Evolutionary conservation across 2,888 invertebrate genomes (phyloP).

Genomic region (Nasonovia ribisnigri): DNA sequence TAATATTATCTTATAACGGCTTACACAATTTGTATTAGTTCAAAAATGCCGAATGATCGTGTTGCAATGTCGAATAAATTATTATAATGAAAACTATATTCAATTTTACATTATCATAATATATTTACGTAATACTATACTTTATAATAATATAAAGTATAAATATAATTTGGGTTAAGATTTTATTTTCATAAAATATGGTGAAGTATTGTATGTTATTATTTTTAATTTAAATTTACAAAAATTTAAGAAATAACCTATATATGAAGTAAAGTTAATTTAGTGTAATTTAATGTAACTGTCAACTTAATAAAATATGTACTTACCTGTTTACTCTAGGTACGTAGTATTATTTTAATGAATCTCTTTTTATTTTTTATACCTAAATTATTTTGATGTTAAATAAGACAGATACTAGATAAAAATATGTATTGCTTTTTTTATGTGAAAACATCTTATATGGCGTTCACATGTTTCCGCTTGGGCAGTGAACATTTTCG

Average conservation of each 20-base stretch:
- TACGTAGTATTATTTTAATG: neutral
- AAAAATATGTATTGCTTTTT: too few species aligned
- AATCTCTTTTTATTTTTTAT: neutral
- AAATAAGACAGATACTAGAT: neutral
- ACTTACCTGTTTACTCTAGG: neutral
- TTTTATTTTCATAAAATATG: constrained; percentile 6
- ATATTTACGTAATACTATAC: constrained; percentile 31
- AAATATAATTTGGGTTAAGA: neutral
- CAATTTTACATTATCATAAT: constrained; percentile 27
- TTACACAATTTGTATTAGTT: constrained; percentile 19
- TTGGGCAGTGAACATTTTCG: too few species aligned
- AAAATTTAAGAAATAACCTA: neutral
- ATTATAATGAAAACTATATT: neutral
- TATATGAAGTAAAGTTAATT: neutral
- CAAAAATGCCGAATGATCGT: constrained; percentile 51
- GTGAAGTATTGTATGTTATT: neutral
- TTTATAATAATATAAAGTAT: neutral
- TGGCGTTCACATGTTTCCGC: too few species aligned
- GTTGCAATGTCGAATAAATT: constrained; percentile 40
- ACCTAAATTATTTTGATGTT: neutral
- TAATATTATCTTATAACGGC: constrained; percentile 32
- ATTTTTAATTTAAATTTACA: neutral
- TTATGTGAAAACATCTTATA: too few species aligned
- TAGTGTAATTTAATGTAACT: neutral
- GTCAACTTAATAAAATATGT: neutral